Base-by-base conservation (phyloP, 1,140 invertebrate genomes). In the Drosophila sechellia region DNA sequence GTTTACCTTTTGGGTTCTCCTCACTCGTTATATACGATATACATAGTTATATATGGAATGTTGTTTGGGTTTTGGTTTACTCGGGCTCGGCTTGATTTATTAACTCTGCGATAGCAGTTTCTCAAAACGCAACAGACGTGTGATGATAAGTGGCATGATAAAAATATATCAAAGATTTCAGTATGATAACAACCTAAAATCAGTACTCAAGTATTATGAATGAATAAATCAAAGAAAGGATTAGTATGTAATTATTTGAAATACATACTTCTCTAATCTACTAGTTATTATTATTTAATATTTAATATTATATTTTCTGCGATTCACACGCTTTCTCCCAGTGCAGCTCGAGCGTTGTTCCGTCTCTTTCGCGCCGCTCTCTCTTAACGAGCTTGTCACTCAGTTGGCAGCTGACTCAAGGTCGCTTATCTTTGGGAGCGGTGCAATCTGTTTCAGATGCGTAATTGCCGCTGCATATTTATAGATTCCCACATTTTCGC, bases 361-460 rank as follows among this genome's bases (percentile, higher is more conserved):
- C 35, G n/a, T 39, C 59, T 68, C 37, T 35, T n/a, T 49, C 34
- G 43, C 48, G 35, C 22, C 25, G 55, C 39, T 34, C 60, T 68
- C 64, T 11, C 42, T 20, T 83, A 83, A 83, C 79, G 61, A 73
- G 65, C 63, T 80, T 73, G 81, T 79, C 81, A 77, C 50, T 53
- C 61, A 49, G 56, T 86, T 85, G 83, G 79, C 74, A 77, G 61
- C 54, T 34, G 64, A 43, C 74, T 77, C 73, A 76, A 76, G 73
- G 72, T 77, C 73, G 63, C 52, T 54, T 60, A 48, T 48, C 53
- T 65, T 50, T 42, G 46, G 53, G 59, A 57, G 56, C 27, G 34
- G 39, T 63, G 35, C 58, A 61, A 49, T 55, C 35, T 60, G 57
- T 77, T 73, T 80, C 70, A 70, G 76, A 81, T 80, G 76, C 43